Evolutionary conservation across 2,888 invertebrate species (phyloP).

Genomic region (Drosophila macrospina): DNA sequence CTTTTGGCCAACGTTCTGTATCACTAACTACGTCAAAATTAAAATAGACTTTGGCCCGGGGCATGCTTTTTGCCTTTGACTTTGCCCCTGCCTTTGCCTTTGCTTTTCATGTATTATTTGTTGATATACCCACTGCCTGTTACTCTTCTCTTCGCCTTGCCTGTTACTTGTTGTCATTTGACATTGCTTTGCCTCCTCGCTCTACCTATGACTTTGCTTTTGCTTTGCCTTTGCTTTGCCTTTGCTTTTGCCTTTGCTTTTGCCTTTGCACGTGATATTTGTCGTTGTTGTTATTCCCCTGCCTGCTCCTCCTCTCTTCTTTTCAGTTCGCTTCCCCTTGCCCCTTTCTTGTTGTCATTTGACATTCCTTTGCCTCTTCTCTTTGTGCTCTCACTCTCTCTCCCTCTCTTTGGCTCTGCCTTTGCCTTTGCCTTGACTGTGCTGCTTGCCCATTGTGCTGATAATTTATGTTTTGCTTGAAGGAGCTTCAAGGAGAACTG

Average conservation of each 20-base stretch:
- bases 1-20: constrained; percentile 64
- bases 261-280: not conserved
- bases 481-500: constrained; percentile 26
- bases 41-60: constrained; percentile 69
- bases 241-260: constrained; percentile 1
- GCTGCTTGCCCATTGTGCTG: constrained; percentile 65
- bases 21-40: constrained; percentile 74
- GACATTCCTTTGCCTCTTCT: constrained; percentile 33
- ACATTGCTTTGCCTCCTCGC: no score
- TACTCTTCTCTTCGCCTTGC: not conserved
- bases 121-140: constrained; percentile 9
- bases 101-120: constrained; percentile 5
- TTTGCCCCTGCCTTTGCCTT: not conserved
- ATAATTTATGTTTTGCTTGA: constrained; percentile 65
- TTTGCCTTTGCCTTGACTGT: constrained; percentile 22
- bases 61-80: constrained; percentile 24
- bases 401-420: not conserved
- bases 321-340: not conserved
- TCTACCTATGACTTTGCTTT: no score
- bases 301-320: not conserved
- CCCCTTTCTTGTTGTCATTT: constrained; percentile 37
- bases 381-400: no score
- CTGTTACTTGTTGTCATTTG: constrained; percentile 38
- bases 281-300: constrained; percentile 3
- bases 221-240: constrained; percentile 1